Evolutionary conservation across 2,888 invertebrate genomes (phyloP), one percentile per base, ranked within the genome.

Genomic region (Trachelus stipa): DNA sequence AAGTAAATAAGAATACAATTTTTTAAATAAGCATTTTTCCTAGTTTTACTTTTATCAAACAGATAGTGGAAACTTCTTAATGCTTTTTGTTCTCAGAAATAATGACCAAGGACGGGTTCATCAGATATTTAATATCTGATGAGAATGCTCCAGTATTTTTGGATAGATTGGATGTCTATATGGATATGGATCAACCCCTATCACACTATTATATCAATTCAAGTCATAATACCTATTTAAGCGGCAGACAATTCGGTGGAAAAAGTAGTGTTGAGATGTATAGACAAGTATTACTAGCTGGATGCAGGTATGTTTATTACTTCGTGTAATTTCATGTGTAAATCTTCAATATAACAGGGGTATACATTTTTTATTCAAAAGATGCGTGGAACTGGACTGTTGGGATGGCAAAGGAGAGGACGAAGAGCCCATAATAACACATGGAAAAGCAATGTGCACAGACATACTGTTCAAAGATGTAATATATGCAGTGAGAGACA

Each of bases 391-490:
- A 92, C 93, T 99, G 77, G 99, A 99, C 92, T 99, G 98, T 92
- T 99, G 99, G 99, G 99, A 99, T 92, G 99, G 99, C 12, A 97
- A 97, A 92, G 97, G 97, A 0, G 98, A 98, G 92, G 98, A 99
- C 88, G 98, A 99, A 88, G 99, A 99, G 89, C 99, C 99, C 0
- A 99, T 99, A 88, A 99, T 99, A 85, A 99, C 99, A 68, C 99
- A 99, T 92, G 99, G 99, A 73, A 99, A 99, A 93, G 99, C 99
- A 9, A 99, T 99, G 98, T 99, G 99, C 91, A 99, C 99, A 3
- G 99, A 99, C 92, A 99, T 99, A 88, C 93, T 98, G 34, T 99
- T 99, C 92, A 99, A 97, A 92, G 97, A 99, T 92, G 99, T 99
- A 73, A 98, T 99, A 87, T 96, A 97, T 91, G 99, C 99, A 4